These are phyloP conservation scores for Thunnus thynnus DNA, from an alignment of 2,113 vertebrate species.

Conservation along the genomic window DNA sequence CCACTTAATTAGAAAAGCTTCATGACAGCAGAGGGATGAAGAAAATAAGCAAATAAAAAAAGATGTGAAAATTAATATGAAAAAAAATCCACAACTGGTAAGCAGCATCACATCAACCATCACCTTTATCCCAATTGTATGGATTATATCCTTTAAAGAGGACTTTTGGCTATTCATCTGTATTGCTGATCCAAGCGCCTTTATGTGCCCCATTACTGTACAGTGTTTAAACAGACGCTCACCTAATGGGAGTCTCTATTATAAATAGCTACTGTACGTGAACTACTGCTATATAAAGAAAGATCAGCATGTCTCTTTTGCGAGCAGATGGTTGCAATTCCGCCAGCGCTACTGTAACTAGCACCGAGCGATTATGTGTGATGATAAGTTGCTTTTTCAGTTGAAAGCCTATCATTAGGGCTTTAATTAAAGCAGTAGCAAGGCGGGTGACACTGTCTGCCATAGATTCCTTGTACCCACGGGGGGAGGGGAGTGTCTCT, in stretches of 20 bases:
- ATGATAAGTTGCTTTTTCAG: slow-evolving; percentile 76
- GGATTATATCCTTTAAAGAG: neutral
- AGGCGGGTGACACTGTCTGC: slow-evolving; percentile 71
- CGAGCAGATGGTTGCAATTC: slow-evolving; percentile 81
- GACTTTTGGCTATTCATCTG: slow-evolving; percentile 3
- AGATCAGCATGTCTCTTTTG: slow-evolving; percentile 72
- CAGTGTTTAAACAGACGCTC: slow-evolving; percentile 48
- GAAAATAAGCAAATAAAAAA: slow-evolving; percentile 1
- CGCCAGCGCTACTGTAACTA: slow-evolving; percentile 67
- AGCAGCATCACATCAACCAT: neutral
- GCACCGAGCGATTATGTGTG: slow-evolving; percentile 75
- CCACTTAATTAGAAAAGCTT: neutral
- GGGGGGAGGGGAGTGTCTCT: slow-evolving; percentile 33
- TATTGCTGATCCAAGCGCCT: slow-evolving; percentile 8
- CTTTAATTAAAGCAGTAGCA: slow-evolving; percentile 80
- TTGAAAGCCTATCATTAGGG: slow-evolving; percentile 79
- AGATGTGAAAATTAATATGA: neutral
- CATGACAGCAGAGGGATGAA: neutral
- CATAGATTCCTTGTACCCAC: slow-evolving; percentile 62
- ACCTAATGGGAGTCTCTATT: slow-evolving; percentile 51
- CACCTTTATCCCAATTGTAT: neutral
- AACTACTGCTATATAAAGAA: slow-evolving; percentile 64
- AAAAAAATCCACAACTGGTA: neutral
- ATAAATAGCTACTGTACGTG: slow-evolving; percentile 57
- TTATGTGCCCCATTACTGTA: slow-evolving; percentile 44